Evolutionary conservation across 2,113 vertebrate species (phyloP).

Genomic region (Corythoichthys haematopterus): DNA sequence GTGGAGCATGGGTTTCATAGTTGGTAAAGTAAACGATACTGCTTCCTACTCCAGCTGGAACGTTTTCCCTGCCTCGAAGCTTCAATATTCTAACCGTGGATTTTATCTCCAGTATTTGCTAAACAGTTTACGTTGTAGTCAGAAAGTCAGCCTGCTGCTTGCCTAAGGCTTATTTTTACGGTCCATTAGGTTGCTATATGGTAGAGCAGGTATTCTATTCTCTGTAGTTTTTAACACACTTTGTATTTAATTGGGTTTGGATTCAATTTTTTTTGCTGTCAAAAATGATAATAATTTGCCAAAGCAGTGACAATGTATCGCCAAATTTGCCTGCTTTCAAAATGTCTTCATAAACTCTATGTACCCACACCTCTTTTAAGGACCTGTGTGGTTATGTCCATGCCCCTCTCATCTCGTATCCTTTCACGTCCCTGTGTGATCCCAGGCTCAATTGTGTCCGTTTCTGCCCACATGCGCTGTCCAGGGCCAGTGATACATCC

Average conservation of each 20-base stretch:
- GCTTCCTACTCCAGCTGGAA: slow-evolving; percentile 36
- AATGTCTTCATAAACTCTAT: slow-evolving; percentile 14
- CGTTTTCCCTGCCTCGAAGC: slow-evolving; percentile 13
- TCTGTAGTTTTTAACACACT: slow-evolving; percentile 21
- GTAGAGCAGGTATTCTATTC: slow-evolving; percentile 32
- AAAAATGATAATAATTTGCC: slow-evolving; percentile 51
- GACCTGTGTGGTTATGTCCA: slow-evolving; percentile 3
- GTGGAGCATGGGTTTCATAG: slow-evolving; percentile 16
- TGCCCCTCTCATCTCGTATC: slow-evolving; percentile 14
- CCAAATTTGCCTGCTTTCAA: slow-evolving; percentile 43
- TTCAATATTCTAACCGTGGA: slow-evolving; percentile 27
- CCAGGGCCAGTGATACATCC: slow-evolving; percentile 21
- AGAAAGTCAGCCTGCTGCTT: slow-evolving; percentile 20
- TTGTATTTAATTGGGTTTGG: not conserved
- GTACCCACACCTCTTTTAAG: not conserved
- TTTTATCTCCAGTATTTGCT: slow-evolving; percentile 28
- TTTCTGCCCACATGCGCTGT: slow-evolving; percentile 9
- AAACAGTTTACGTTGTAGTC: slow-evolving; percentile 18
- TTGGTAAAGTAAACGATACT: slow-evolving; percentile 49
- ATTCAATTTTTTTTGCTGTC: slow-evolving; percentile 17
- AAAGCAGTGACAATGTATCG: slow-evolving; percentile 46
- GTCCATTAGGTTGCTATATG: slow-evolving; percentile 53
- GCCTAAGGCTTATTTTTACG: slow-evolving; percentile 35
- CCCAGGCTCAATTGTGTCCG: slow-evolving; percentile 46
- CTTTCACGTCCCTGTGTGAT: slow-evolving; percentile 6